Base-by-base conservation (phyloP, 2,113 vertebrate species). In the Nanorana parkeri region DNA sequence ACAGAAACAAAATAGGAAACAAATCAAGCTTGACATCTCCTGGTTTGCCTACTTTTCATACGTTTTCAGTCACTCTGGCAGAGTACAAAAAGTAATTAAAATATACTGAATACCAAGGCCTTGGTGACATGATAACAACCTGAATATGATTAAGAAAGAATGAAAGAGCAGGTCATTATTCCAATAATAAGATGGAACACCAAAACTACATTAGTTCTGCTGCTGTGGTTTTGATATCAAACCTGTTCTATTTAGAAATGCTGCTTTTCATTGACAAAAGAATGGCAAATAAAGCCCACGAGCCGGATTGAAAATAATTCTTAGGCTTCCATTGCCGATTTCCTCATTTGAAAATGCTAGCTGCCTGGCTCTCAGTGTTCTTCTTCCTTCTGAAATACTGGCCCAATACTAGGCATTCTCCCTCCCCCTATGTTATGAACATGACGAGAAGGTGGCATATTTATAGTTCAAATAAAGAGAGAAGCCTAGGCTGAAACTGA, bases 121-220 rank as follows among this genome's bases (percentile, higher is more conserved):
- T 68, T 19, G 52, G 76, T 78, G 64, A 68, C 77, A 58, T 58
- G 64, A 78, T 68, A 78, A 78, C 51, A 78, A 78, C 52, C 52
- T 19, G 41, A 78, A 68, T 56, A 41, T 56, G 52, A 78, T 55
- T 78, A 67, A 58, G 47, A 56, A 32, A 55, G 64, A 78, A 65
- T 56, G 77, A 55, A 67, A 78, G 2, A 54, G 47, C 26, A 67
- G 77, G 64, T 21, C 10, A 58, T 78, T 78, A 78, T 78, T 55
- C 32, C 64, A 78, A 56, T 78, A 78, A 20, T 65, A 68, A 58
- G 17, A 26, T 20, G 69, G 51, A 28, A 73, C 24, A 68, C 28
- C 23, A 66, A 78, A 78, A 78, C 28, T 66, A 21, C 52, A 68
- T 68, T 78, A 68, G 77, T 78, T 68, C 52, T 78, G 64, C 77